phyloP scores from a whole-genome alignment of 2,888 invertebrate species.

The Himalopsyche kuldschensis region DNA sequence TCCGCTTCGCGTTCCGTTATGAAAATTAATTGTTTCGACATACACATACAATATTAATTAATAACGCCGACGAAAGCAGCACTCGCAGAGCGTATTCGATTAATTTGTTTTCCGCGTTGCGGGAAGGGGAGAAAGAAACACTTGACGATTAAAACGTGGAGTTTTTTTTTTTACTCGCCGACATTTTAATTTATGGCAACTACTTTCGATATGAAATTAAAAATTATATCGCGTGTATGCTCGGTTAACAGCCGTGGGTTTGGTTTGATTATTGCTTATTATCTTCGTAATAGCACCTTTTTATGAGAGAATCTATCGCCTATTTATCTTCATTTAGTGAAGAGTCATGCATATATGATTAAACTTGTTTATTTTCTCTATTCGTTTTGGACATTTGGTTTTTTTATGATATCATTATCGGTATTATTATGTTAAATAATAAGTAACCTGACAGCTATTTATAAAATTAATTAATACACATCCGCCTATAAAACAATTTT shows the following conservation, averaged over 20 bases:
- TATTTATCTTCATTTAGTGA: not conserved
- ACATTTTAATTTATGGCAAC: not conserved
- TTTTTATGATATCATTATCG: not conserved
- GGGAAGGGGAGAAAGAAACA: not conserved
- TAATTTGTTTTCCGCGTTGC: not conserved
- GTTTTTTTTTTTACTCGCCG: not conserved
- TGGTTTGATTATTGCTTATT: not conserved
- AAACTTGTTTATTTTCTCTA: not conserved
- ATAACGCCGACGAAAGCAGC: not conserved
- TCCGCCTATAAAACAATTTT: no score
- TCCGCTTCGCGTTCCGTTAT: slow-evolving; percentile 1
- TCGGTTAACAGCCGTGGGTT: not conserved
- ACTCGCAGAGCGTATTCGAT: not conserved
- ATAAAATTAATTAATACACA: no score
- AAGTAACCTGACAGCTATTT: no score
- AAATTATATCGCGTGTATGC: not conserved
- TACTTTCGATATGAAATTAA: not conserved
- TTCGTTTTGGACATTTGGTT: not conserved
- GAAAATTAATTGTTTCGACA: slow-evolving; percentile 8
- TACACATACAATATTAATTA: slow-evolving; percentile 15
- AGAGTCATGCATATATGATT: not conserved
- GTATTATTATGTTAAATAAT: no score
- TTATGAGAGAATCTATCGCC: not conserved
- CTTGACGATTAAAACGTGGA: not conserved
- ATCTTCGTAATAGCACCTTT: not conserved